These are phyloP conservation scores for Dexiosoma caninum DNA, from an alignment of 2,888 invertebrate species.

Conservation along the genomic window DNA sequence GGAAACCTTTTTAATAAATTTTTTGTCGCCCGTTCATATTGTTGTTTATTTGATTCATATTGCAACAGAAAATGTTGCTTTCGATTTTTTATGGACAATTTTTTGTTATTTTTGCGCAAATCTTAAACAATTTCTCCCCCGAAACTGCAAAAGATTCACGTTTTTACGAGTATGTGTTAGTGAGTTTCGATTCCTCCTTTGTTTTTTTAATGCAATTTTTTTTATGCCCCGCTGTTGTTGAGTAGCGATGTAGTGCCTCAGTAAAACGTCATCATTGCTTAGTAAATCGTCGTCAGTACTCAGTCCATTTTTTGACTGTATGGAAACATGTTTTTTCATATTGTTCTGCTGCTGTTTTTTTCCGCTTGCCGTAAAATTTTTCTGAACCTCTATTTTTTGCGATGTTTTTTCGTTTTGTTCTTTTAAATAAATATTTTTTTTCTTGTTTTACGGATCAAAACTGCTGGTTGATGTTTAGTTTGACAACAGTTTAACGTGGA, in stretches of 20 bases:
- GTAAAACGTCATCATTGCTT: slow-evolving; percentile 34
- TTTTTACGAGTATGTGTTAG: neutral
- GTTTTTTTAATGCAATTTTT: neutral
- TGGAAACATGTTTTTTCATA: slow-evolving; percentile 23
- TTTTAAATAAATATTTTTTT: neutral
- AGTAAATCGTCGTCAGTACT: slow-evolving; percentile 42
- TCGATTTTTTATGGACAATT: neutral
- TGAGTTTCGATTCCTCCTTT: slow-evolving; percentile 11
- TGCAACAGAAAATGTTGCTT: slow-evolving; percentile 23
- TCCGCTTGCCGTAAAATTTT: neutral
- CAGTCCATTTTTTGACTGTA: slow-evolving; percentile 37
- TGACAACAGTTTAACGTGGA: slow-evolving; percentile 76
- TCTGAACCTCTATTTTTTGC: slow-evolving; percentile 14
- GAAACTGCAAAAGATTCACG: neutral
- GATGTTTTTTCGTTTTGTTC: neutral
- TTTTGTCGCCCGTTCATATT: neutral
- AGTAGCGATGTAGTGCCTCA: neutral
- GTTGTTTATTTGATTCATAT: slow-evolving; percentile 27
- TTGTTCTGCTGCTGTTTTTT: neutral
- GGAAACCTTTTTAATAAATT: neutral
- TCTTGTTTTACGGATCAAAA: slow-evolving; percentile 67
- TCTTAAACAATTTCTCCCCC: slow-evolving; percentile 6
- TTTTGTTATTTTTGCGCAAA: slow-evolving; percentile 32
- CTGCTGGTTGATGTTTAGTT: slow-evolving; percentile 73
- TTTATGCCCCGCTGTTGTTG: neutral